phyloP scores from a whole-genome alignment of 2,113 vertebrate genomes.

The Pogona vitticeps region DNA sequence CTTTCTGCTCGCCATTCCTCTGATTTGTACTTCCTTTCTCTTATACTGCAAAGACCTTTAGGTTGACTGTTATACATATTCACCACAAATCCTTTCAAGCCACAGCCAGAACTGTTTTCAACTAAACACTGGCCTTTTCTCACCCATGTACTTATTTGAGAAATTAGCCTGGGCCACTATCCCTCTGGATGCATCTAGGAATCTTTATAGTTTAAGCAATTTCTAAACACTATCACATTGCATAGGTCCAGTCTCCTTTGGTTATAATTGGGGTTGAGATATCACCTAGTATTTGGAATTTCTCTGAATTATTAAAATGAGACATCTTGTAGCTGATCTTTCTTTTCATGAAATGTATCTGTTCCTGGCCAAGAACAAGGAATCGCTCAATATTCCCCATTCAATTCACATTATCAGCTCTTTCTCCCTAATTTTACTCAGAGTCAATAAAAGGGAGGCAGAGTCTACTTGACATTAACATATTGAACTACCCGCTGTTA shows the following conservation, averaged over 20 bases:
- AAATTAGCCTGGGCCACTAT: no score
- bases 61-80: slow-evolving; percentile 21
- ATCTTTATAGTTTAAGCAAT: not conserved
- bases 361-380: not conserved
- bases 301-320: not conserved
- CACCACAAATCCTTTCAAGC: not conserved
- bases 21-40: not conserved
- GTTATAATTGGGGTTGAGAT: not conserved
- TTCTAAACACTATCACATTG: not conserved
- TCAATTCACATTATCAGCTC: not conserved
- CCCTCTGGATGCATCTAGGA: not conserved
- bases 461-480: not conserved
- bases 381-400: fast-evolving
- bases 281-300: no score
- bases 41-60: not conserved
- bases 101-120: not conserved
- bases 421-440: slow-evolving; percentile 3
- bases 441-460: slow-evolving; percentile 11
- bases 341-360: not conserved
- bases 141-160: not conserved
- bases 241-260: not conserved
- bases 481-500: not conserved
- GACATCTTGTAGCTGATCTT: not conserved
- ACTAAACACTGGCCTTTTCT: not conserved
- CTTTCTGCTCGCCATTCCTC: not conserved